Percentiles rank a stretch among this genome's conserved stretches.
phyloP scores from a whole-genome alignment of 2,888 invertebrate species.

The Parnassius mnemosyne region DNA sequence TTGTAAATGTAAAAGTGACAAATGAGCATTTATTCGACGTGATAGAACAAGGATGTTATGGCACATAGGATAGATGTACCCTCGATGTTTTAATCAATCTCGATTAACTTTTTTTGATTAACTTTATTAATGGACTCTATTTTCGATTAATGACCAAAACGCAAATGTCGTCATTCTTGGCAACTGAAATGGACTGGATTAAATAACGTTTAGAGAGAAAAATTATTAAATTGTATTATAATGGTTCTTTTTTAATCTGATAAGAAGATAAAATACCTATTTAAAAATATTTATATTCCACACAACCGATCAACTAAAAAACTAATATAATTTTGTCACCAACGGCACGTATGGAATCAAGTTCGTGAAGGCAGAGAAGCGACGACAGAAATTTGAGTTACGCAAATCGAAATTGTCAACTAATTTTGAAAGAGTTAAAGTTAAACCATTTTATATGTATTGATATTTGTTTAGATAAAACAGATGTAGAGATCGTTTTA shows the following conservation, averaged over 20 bases:
- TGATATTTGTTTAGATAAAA: neutral
- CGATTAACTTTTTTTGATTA: no score
- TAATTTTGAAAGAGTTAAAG: constrained; percentile 5
- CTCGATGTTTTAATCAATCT: no score
- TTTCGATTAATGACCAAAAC: no score
- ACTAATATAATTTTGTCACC: neutral
- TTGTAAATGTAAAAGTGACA: no score
- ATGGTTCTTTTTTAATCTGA: neutral
- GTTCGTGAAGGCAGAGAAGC: neutral
- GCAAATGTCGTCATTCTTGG: no score
- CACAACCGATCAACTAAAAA: neutral
- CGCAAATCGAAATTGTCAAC: constrained; percentile 13
- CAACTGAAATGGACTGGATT: no score
- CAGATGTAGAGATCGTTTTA: no score
- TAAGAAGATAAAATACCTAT: neutral
- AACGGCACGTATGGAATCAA: constrained; percentile 4
- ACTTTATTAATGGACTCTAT: no score
- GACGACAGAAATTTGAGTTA: constrained; percentile 4
- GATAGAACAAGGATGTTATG: no score
- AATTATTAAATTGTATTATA: neutral
- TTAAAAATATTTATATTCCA: neutral
- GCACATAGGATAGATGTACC: no score
- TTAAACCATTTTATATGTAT: neutral
- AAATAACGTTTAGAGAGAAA: no score
- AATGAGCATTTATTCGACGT: no score